Evolutionary conservation across 2,888 invertebrate species (phyloP), one percentile per base, ranked within the genome.

Genomic region (Gortyna flavago): DNA sequence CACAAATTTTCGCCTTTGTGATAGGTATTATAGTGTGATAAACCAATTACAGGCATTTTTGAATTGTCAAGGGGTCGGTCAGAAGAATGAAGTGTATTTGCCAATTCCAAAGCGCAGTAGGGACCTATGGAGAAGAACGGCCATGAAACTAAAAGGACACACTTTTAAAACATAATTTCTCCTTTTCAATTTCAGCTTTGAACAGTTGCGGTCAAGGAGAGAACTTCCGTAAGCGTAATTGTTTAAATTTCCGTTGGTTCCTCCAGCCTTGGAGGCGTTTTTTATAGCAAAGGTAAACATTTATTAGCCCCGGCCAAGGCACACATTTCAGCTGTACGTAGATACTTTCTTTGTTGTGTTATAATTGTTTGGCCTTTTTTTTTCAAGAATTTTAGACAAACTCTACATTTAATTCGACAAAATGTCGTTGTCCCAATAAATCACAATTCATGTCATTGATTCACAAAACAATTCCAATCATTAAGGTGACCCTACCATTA

Each of bases 151-250:
- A 3, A 2, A 54, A 1, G 11, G 25, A 25, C 54, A 54, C 25
- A n/a, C 11, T 54, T 54, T n/a, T n/a, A 54, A 54, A 25, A 9
- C n/a, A 54, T 54, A 11, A 59, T 80, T 70, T 81, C 29, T 59
- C 38, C 44, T 80, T 80, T 65, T 18, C 44, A n/a, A 51, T 5
- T 65, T 66, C 16, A 62, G 67, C 35, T 73, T 65, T 16, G 18
- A 57, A 65, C 16, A 21, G 59, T 62, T 11, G 38, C 57, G 69
- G 72, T 72, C 71, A 69, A 84, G 85, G 77, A 72, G 48, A 66
- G 62, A 16, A 74, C 48, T 84, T 81, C 69, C 72, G 67, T 75
- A 68, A 77, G 32, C 18, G n/a, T 75, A 80, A 75, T 75, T 65
- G 54, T 65, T 75, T 7, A 29, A 51, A 54, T 67, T 81, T 78